phyloP scores from a whole-genome alignment of 2,888 invertebrate genomes.

The Himalopsyche tibetana region DNA sequence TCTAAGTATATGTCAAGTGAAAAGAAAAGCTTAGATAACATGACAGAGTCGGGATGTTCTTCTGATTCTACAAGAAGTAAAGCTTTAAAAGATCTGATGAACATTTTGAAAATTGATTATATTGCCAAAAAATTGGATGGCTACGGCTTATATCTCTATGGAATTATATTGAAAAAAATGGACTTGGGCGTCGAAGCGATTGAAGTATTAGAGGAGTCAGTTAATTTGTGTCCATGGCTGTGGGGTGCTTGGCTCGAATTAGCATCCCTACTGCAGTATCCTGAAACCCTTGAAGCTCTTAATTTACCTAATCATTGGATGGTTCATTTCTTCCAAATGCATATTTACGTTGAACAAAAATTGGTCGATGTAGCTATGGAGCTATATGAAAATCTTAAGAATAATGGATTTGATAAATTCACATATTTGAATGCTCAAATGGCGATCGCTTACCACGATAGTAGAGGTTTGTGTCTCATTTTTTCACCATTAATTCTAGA shows the following conservation, averaged over 20 bases:
- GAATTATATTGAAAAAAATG: conserved; percentile 91
- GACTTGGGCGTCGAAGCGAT: conserved; percentile 88
- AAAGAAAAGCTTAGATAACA: conserved; percentile 91
- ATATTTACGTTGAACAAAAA: conserved; percentile 92
- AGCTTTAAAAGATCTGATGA: conserved; percentile 77
- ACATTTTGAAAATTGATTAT: conserved; percentile 78
- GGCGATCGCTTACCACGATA: conserved; percentile 94
- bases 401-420: conserved; percentile 90
- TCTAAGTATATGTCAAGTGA: conserved; percentile 92
- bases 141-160: conserved; percentile 92
- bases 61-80: conserved; percentile 77
- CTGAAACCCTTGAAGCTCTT: conserved; percentile 83
- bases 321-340: conserved; percentile 93
- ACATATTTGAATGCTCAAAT: conserved; percentile 94
- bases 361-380: conserved; percentile 92
- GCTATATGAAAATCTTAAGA: conserved; percentile 85
- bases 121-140: conserved; percentile 85
- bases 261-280: conserved; percentile 88
- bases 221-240: conserved; percentile 87
- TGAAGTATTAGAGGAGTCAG: conserved; percentile 86
- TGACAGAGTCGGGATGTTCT: conserved; percentile 74
- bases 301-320: conserved; percentile 94
- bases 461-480: conserved; percentile 80
- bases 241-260: conserved; percentile 98
- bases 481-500: too few relatives aligned